Evolutionary conservation across 2,888 invertebrate genomes (phyloP).

Genomic region (Tetragnatha montana): DNA sequence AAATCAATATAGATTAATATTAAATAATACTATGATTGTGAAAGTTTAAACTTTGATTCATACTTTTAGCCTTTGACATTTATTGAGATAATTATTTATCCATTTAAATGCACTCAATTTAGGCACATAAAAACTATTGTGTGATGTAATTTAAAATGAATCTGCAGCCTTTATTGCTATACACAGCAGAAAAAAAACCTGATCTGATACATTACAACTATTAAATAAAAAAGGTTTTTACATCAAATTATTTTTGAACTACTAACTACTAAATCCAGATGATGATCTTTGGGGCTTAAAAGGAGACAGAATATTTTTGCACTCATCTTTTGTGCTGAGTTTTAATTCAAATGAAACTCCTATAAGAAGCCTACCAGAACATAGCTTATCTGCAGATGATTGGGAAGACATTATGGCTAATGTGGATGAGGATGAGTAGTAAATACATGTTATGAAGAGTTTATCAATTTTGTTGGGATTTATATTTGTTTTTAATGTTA

Average conservation of each 20-base stretch:
- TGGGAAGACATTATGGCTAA: slow-evolving; percentile 66
- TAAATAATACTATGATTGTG: neutral
- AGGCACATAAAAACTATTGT: neutral
- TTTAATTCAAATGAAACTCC: neutral
- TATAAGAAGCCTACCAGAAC: slow-evolving; percentile 2
- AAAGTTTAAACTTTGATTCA: too few species aligned
- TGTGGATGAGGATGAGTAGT: neutral
- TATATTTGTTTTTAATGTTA: neutral
- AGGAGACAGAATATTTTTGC: slow-evolving; percentile 36
- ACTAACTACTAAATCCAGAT: slow-evolving; percentile 35
- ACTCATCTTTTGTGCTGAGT: slow-evolving; percentile 52
- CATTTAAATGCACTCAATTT: neutral
- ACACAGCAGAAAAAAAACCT: too few species aligned
- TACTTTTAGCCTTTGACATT: too few species aligned
- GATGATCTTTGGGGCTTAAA: slow-evolving; percentile 61
- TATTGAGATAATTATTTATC: too few species aligned
- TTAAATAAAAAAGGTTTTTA: too few species aligned
- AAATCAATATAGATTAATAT: slow-evolving; percentile 2
- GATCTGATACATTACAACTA: too few species aligned
- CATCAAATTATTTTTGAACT: too few species aligned
- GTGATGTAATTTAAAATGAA: too few species aligned
- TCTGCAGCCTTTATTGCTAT: too few species aligned
- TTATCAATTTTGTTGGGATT: slow-evolving; percentile 5
- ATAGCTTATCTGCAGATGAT: slow-evolving; percentile 55
- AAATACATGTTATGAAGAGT: too few species aligned